A percentile compares a stretch with the other conserved stretches of the same genome.
Evolutionary conservation across 2,113 vertebrate genomes (phyloP).

Genomic region (Choloepus hoffmanni): DNA sequence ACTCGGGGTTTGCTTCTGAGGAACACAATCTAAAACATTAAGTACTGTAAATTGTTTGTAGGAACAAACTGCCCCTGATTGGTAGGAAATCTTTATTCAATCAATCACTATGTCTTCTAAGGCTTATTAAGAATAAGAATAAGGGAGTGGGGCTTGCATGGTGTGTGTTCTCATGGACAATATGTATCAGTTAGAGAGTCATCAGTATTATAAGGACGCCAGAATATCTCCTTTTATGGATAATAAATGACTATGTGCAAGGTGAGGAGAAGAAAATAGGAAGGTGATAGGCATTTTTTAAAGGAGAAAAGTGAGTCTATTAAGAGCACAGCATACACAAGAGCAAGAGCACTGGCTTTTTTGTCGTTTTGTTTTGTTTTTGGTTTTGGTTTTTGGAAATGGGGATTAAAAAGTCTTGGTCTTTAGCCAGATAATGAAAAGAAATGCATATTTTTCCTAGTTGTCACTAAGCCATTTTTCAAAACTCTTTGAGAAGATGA

Average conservation of each 20-base stretch:
- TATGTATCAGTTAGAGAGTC: neutral
- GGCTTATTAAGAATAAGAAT: neutral
- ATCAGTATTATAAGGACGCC: neutral
- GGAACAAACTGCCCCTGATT: neutral
- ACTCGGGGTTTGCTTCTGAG: neutral
- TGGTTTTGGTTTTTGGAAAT: neutral
- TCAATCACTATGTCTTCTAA: neutral
- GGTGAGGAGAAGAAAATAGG: neutral
- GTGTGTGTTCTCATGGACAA: neutral
- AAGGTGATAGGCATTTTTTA: neutral
- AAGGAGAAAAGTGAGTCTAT: slow-evolving; percentile 34
- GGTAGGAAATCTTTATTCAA: neutral
- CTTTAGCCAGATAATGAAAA: slow-evolving; percentile 35
- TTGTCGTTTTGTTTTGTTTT: no score
- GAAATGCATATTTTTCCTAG: slow-evolving; percentile 55
- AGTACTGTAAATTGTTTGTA: neutral
- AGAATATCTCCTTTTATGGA: neutral
- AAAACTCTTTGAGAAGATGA: slow-evolving; percentile 24
- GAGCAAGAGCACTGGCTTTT: neutral
- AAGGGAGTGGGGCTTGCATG: neutral
- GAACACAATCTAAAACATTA: neutral
- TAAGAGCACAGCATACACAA: neutral
- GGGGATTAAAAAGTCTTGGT: slow-evolving; percentile 7
- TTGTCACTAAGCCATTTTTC: neutral
- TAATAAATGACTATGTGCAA: neutral